Conservation (phyloP, 2,888 invertebrate species). For the Ormyrus labotus region DNA sequence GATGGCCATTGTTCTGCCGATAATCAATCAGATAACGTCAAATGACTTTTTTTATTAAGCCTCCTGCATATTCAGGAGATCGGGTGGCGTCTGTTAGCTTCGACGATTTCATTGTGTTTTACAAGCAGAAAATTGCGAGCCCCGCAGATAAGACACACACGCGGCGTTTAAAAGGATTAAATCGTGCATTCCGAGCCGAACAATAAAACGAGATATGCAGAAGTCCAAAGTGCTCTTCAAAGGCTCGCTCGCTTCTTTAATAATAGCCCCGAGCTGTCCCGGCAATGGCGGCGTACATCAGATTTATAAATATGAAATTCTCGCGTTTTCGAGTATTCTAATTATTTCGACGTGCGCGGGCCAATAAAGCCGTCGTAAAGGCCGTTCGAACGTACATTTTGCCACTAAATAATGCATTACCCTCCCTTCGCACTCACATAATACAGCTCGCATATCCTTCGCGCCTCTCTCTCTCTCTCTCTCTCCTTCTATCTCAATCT, state of each 20-base stretch:
- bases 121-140: constrained; percentile 16
- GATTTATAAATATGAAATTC: constrained; percentile 19
- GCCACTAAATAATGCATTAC: constrained; percentile 49
- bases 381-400: constrained; percentile 28
- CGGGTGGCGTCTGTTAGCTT: constrained; percentile 4
- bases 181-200: too few species aligned
- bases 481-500: constrained; percentile 36
- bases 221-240: too few species aligned
- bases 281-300: too few species aligned
- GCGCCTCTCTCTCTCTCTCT: constrained; percentile 36
- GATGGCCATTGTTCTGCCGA: constrained; percentile 26
- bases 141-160: background rate
- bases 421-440: background rate
- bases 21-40: constrained; percentile 42
- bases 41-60: background rate
- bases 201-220: too few species aligned
- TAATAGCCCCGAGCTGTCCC: background rate
- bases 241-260: too few species aligned
- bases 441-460: constrained; percentile 31
- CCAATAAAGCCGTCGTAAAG: constrained; percentile 49
- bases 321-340: constrained; percentile 42
- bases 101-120: constrained; percentile 14
- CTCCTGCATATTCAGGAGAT: background rate
- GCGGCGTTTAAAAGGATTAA: background rate
- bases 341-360: constrained; percentile 21